phyloP scores from a whole-genome alignment of 2,113 vertebrate genomes.

The Blennius ocellaris region DNA sequence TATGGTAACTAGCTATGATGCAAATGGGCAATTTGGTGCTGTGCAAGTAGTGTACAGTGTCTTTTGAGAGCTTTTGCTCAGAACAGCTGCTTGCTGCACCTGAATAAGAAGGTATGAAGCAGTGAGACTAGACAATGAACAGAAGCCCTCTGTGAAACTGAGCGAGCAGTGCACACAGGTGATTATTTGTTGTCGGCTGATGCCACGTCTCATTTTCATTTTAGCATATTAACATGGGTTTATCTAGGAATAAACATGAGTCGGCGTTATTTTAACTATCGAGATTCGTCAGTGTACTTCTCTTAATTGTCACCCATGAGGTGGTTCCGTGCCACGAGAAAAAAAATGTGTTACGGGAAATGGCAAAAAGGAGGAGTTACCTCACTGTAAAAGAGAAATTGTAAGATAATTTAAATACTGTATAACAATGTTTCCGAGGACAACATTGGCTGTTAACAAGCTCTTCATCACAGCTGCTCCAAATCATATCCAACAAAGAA shows the following conservation, averaged over 20 bases:
- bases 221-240: neutral
- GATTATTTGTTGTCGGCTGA: neutral
- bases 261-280: no score
- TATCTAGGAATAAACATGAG: no score
- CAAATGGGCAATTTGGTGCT: conserved; percentile 3
- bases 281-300: no score
- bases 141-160: conserved; percentile 4
- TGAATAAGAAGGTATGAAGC: neutral
- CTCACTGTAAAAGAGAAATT: neutral
- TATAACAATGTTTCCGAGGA: neutral
- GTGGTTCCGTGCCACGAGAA: no score
- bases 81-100: conserved; percentile 6
- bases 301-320: no score
- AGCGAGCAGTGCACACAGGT: neutral
- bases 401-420: neutral
- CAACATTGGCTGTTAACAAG: neutral
- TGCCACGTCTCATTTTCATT: neutral
- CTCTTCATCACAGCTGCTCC: conserved; percentile 2
- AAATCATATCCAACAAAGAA: conserved; percentile 2
- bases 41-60: neutral
- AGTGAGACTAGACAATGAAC: neutral
- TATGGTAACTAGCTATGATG: neutral
- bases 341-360: no score
- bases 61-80: neutral
- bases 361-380: no score